Conservation (phyloP, 2,113 vertebrate genomes). For the Takifugu flavidus region DNA sequence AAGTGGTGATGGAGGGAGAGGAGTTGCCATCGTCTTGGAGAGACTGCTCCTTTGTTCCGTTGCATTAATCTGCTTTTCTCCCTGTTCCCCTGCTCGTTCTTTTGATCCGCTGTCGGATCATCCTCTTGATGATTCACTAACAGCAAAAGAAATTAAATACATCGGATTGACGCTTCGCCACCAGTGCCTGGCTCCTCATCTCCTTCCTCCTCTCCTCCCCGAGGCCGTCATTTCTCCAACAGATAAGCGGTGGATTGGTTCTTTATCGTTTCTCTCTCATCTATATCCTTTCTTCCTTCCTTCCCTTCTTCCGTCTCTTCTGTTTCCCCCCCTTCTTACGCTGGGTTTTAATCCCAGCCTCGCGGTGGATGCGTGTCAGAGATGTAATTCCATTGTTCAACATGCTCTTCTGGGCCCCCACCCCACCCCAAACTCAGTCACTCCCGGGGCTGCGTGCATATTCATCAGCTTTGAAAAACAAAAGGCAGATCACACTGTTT, state of each 20-base stretch:
- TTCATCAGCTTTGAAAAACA: slow-evolving; percentile 72
- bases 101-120: slow-evolving; percentile 75
- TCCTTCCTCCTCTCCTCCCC: slow-evolving; percentile 48
- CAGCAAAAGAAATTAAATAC: slow-evolving; percentile 77
- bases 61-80: slow-evolving; percentile 68
- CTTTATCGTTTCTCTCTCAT: slow-evolving; percentile 66
- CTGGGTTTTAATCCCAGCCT: slow-evolving; percentile 73
- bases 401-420: slow-evolving; percentile 65
- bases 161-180: slow-evolving; percentile 64
- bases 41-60: slow-evolving; percentile 66
- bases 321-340: slow-evolving; percentile 18
- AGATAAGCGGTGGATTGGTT: slow-evolving; percentile 66
- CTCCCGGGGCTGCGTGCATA: slow-evolving; percentile 68
- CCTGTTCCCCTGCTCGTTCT: slow-evolving; percentile 55
- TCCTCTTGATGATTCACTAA: slow-evolving; percentile 75
- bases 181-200: slow-evolving; percentile 44
- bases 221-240: slow-evolving; percentile 66
- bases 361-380: slow-evolving; percentile 72
- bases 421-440: slow-evolving; percentile 62
- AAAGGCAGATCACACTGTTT: slow-evolving; percentile 70
- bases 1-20: slow-evolving; percentile 17
- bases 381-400: slow-evolving; percentile 76
- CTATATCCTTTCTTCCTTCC: slow-evolving; percentile 48
- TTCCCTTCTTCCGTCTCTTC: slow-evolving; percentile 32
- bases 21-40: slow-evolving; percentile 53